Conservation (phyloP, 1,140 invertebrate genomes). For the Maconellicoccus hirsutus region DNA sequence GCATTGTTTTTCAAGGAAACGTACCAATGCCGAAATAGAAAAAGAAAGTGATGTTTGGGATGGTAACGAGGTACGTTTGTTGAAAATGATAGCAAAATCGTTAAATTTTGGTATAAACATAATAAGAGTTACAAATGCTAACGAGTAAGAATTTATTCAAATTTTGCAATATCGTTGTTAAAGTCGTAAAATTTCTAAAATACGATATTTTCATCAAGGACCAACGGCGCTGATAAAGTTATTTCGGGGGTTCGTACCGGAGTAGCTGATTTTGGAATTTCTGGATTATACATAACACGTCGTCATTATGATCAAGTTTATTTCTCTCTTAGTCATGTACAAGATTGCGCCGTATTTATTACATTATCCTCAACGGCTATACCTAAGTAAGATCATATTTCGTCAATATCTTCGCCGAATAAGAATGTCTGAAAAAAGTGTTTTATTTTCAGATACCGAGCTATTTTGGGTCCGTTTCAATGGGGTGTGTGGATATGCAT, state of each 20-base stretch:
- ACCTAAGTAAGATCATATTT: constrained; percentile 53
- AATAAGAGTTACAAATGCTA: constrained; percentile 38
- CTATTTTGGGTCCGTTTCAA: constrained; percentile 67
- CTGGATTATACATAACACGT: constrained; percentile 51
- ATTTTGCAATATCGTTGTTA: too few relatives aligned
- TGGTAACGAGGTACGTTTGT: constrained; percentile 51
- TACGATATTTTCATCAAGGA: constrained; percentile 36
- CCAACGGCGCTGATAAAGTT: constrained; percentile 41
- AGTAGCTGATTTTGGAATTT: constrained; percentile 47
- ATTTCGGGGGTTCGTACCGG: constrained; percentile 37
- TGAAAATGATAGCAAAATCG: constrained; percentile 44
- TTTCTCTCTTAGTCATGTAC: constrained; percentile 46
- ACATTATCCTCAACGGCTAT: constrained; percentile 58
- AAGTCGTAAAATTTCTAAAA: too few relatives aligned
- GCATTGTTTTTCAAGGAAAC: too few relatives aligned
- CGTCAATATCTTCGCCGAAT: neutral
- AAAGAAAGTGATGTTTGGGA: constrained; percentile 40
- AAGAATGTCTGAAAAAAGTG: neutral
- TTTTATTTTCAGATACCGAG: constrained; percentile 48
- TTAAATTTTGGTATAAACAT: constrained; percentile 58
- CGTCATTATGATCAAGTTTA: constrained; percentile 42
- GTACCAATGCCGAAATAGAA: constrained; percentile 27
- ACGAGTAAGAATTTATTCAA: constrained; percentile 22
- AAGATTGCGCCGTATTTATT: constrained; percentile 61
- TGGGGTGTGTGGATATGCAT: constrained; percentile 61